A percentile compares a stretch with the other conserved stretches of the same genome.
These are phyloP conservation scores for Rachycentron canadum DNA, from an alignment of 2,797 vertebrate genomes.

Conservation along the genomic window DNA sequence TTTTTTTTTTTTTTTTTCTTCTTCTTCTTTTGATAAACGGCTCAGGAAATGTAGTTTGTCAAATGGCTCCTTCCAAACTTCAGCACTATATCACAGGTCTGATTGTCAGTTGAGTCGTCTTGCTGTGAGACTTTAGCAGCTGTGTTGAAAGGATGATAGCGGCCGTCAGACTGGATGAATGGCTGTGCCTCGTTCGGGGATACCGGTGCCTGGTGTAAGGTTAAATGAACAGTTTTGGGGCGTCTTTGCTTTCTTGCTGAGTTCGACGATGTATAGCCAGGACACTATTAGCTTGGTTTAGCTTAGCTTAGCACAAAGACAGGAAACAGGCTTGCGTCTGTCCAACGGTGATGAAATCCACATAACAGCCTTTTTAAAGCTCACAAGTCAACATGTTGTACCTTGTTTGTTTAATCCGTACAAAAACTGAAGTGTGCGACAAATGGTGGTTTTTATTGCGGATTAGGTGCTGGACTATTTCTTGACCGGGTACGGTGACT, in stretches of 20 bases:
- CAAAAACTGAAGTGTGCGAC: neutral
- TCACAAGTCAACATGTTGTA: neutral
- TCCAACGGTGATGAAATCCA: neutral
- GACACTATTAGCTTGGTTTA: too few relatives aligned
- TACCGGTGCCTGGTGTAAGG: too few relatives aligned
- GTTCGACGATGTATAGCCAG: too few relatives aligned
- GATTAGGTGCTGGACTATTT: neutral
- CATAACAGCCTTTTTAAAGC: neutral
- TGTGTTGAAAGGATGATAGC: neutral
- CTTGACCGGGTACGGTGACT: neutral
- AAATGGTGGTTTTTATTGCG: neutral
- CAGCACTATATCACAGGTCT: too few relatives aligned
- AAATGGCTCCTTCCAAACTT: neutral
- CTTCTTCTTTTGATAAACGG: slow-evolving; percentile 4
- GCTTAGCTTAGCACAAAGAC: slow-evolving; percentile 3
- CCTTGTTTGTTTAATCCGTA: neutral
- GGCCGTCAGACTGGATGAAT: neutral
- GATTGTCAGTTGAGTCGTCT: neutral
- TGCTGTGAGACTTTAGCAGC: neutral
- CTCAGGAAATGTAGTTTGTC: neutral
- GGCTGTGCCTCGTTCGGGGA: too few relatives aligned
- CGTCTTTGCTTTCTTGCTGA: too few relatives aligned
- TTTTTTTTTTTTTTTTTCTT: neutral
- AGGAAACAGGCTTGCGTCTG: neutral
- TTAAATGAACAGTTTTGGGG: slow-evolving; percentile 3